Percentiles rank a stretch among this genome's conserved stretches.
These are phyloP conservation scores for Dynastes maya DNA, from an alignment of 2,888 invertebrate species.

Conservation along the genomic window DNA sequence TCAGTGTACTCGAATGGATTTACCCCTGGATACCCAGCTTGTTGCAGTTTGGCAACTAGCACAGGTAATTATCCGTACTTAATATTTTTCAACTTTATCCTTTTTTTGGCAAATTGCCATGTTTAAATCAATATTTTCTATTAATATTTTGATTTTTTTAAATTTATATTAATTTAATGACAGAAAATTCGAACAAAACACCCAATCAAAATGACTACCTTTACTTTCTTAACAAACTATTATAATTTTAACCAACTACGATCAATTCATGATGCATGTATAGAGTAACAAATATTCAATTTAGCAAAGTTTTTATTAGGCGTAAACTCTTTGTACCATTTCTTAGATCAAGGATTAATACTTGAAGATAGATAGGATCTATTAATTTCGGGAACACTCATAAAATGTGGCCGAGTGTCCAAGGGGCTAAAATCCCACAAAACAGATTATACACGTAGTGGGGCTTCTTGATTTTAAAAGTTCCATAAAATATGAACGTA, in stretches of 20 bases:
- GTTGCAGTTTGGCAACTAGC: no score
- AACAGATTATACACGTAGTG: conserved; percentile 35
- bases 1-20: no score
- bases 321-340: conserved; percentile 6
- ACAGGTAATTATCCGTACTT: no score
- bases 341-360: conserved; percentile 47
- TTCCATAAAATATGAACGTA: conserved; percentile 41
- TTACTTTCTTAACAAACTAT: no score
- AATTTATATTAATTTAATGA: no score
- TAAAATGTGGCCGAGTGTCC: conserved; percentile 32
- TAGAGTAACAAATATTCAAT: background rate
- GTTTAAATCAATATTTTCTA: no score
- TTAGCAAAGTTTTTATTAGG: background rate
- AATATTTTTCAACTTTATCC: no score
- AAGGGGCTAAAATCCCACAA: conserved; percentile 15
- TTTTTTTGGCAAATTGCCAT: background rate
- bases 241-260: no score
- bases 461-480: conserved; percentile 21
- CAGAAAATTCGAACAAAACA: background rate
- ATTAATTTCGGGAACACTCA: conserved; percentile 52
- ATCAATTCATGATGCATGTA: background rate
- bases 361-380: conserved; percentile 48
- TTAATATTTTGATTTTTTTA: no score
- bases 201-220: background rate
- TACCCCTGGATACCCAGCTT: no score